Percentiles rank a stretch among this genome's conserved stretches.
Conservation (phyloP, 2,888 invertebrate genomes). For the Diploptera punctata region DNA sequence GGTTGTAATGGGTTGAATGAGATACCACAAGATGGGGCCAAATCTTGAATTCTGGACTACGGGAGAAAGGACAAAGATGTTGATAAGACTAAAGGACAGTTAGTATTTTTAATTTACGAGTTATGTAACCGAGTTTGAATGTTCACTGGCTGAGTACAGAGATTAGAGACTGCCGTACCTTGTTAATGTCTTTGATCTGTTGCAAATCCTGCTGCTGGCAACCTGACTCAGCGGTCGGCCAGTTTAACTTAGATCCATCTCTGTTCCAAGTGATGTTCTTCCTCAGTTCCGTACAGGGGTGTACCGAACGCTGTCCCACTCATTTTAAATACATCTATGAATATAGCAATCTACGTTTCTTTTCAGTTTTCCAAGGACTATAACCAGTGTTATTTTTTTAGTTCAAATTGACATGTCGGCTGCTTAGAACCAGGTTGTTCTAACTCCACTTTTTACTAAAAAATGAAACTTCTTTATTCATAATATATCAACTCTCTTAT, state of each 20-base stretch:
- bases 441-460: too few species aligned
- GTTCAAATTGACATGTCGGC: background rate
- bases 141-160: background rate
- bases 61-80: too few species aligned
- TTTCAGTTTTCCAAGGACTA: background rate
- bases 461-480: background rate
- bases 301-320: background rate
- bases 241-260: background rate
- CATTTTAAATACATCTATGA: background rate
- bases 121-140: background rate
- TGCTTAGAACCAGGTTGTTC: too few species aligned
- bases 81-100: too few species aligned
- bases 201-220: background rate
- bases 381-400: background rate
- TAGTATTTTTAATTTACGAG: background rate
- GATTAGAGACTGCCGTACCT: constrained; percentile 1
- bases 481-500: background rate
- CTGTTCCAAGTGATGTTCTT: background rate
- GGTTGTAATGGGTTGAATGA: too few species aligned
- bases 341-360: background rate
- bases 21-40: too few species aligned
- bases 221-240: background rate
- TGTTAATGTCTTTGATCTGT: constrained; percentile 16
- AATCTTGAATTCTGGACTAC: too few species aligned
- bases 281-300: background rate